These are phyloP conservation scores for Atta cephalotes DNA, from an alignment of 1,140 invertebrate genomes.

Conservation along the genomic window DNA sequence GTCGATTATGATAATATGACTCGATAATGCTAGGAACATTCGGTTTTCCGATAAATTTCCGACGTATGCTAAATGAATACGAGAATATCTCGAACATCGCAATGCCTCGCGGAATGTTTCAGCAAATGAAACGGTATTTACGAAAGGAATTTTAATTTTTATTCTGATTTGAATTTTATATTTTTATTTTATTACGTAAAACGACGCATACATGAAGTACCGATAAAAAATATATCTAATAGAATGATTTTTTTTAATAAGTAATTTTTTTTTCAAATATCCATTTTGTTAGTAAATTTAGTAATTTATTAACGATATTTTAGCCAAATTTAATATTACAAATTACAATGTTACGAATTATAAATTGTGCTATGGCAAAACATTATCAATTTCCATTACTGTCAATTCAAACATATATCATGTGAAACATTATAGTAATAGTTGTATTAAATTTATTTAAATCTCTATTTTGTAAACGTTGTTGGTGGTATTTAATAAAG, in stretches of 20 bases:
- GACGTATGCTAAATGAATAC: conserved; percentile 1
- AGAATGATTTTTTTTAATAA: not conserved
- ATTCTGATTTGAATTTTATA: not conserved
- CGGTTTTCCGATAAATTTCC: conserved; percentile 25
- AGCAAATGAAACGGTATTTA: conserved; percentile 5
- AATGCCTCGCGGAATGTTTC: not conserved
- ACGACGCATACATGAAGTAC: not conserved
- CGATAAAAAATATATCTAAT: not conserved
- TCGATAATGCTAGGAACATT: conserved; percentile 40
- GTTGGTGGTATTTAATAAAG: not conserved
- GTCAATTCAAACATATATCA: not conserved
- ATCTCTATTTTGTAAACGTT: too few relatives aligned
- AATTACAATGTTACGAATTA: not conserved
- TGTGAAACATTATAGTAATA: not conserved
- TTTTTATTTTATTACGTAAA: conserved; percentile 24
- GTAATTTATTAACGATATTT: not conserved
- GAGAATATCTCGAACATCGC: not conserved
- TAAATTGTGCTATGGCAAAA: not conserved
- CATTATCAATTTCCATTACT: not conserved
- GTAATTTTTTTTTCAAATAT: not conserved
- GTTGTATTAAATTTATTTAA: not conserved
- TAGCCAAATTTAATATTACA: not conserved
- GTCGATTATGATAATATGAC: conserved; percentile 48
- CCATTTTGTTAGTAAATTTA: not conserved
- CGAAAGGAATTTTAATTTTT: not conserved